Conservation (phyloP, 2,797 vertebrate genomes). For the Varecia variegata region DNA sequence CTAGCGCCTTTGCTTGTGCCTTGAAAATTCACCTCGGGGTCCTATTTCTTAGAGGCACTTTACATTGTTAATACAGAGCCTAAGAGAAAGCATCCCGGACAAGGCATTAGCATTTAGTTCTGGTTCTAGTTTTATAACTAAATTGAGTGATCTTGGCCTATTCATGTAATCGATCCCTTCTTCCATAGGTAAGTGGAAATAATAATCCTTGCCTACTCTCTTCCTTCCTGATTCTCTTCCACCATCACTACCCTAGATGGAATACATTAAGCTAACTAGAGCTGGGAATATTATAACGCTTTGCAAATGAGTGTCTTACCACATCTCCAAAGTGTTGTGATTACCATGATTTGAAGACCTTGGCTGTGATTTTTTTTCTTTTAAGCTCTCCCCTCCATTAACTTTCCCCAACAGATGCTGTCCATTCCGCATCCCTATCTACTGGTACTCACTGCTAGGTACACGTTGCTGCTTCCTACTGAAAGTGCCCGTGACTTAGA, state of each 20-base stretch:
- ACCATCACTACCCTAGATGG: neutral
- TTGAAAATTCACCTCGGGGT: neutral
- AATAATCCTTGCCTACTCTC: neutral
- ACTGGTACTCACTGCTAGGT: neutral
- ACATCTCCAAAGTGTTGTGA: neutral
- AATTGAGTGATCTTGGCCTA: neutral
- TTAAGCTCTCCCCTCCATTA: neutral
- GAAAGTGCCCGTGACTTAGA: neutral
- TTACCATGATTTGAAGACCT: neutral
- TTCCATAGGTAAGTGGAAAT: neutral
- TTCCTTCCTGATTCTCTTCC: neutral
- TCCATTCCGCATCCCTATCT: neutral
- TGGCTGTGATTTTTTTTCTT: neutral
- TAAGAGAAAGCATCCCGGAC: neutral
- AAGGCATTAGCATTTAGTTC: neutral
- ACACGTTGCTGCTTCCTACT: neutral
- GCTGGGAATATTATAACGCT: neutral
- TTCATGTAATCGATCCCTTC: neutral
- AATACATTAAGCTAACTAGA: neutral
- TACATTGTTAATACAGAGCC: neutral
- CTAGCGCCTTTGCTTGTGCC: too few relatives aligned
- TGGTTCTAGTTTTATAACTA: neutral
- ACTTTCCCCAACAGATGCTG: neutral
- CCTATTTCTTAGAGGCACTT: neutral
- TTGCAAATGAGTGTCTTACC: neutral